A percentile compares a stretch with the other conserved stretches of the same genome.
Conservation (phyloP, 1,140 invertebrate genomes). For the Cryptotermes secundus region DNA sequence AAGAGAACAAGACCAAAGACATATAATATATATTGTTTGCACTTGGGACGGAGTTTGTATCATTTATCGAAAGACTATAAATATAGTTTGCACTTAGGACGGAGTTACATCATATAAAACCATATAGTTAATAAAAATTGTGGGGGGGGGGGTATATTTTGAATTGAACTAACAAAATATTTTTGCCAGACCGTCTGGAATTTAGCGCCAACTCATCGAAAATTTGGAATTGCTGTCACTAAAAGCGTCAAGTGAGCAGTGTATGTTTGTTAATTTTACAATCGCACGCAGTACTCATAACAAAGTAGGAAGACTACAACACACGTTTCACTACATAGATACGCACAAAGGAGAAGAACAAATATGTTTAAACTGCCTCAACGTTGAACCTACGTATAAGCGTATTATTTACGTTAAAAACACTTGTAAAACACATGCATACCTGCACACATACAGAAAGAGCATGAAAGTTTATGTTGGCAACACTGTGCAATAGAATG, state of each 20-base stretch:
- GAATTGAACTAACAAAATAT: neutral
- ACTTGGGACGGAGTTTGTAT: too few relatives aligned
- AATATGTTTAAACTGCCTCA: neutral
- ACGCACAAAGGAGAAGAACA: neutral
- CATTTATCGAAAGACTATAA: too few relatives aligned
- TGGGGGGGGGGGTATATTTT: too few relatives aligned
- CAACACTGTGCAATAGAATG: neutral
- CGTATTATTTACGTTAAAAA: neutral
- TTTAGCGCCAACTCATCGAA: neutral
- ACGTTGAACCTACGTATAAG: neutral
- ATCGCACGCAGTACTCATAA: neutral
- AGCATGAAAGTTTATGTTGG: neutral
- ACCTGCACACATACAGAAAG: neutral
- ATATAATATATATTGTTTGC: too few relatives aligned
- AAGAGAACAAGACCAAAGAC: too few relatives aligned
- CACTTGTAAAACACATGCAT: neutral
- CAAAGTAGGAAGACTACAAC: neutral
- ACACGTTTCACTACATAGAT: neutral
- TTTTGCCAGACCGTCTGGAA: neutral
- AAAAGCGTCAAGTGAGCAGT: neutral
- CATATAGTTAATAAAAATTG: too few relatives aligned
- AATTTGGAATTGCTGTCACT: neutral
- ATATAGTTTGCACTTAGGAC: too few relatives aligned
- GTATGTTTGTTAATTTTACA: neutral
- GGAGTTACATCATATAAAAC: too few relatives aligned